phyloP scores from a whole-genome alignment of 1,140 invertebrate genomes.

The Apolygus lucorum region DNA sequence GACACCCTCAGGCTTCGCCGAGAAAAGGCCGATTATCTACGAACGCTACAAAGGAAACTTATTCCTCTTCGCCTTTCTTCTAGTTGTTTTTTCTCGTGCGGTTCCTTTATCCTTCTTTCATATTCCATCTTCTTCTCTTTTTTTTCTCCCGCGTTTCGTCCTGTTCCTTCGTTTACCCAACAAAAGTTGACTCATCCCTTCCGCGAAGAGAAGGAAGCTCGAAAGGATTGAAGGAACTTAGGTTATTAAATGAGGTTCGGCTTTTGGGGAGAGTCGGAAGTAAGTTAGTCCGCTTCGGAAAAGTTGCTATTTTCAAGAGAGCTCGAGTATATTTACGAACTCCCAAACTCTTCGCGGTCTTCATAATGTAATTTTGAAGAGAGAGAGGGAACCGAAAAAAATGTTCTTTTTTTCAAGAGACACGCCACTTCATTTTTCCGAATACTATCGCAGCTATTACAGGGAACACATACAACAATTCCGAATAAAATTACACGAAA shows the following conservation, averaged over 20 bases:
- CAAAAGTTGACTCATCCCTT: not conserved
- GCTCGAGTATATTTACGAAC: not conserved
- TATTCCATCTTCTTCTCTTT: not conserved
- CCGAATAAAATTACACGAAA: too few species aligned
- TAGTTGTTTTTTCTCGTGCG: not conserved
- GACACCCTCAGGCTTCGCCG: not conserved
- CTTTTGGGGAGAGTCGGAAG: not conserved
- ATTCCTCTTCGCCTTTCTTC: not conserved
- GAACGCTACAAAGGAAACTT: not conserved
- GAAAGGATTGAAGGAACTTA: not conserved
- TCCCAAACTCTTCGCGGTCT: not conserved
- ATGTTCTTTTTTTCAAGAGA: too few species aligned
- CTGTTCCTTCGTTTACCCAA: not conserved
- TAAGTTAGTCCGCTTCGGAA: not conserved
- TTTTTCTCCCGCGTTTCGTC: not conserved
- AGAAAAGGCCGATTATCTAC: not conserved
- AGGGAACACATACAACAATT: too few species aligned
- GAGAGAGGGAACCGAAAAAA: not conserved
- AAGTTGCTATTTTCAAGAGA: not conserved
- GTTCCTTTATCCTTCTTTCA: too few species aligned
- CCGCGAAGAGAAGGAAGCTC: not conserved
- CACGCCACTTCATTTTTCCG: too few species aligned
- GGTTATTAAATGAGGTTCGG: not conserved
- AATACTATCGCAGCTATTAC: too few species aligned
- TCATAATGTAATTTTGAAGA: not conserved